phyloP scores from a whole-genome alignment of 2,888 invertebrate species.

The Xylota segnis region DNA sequence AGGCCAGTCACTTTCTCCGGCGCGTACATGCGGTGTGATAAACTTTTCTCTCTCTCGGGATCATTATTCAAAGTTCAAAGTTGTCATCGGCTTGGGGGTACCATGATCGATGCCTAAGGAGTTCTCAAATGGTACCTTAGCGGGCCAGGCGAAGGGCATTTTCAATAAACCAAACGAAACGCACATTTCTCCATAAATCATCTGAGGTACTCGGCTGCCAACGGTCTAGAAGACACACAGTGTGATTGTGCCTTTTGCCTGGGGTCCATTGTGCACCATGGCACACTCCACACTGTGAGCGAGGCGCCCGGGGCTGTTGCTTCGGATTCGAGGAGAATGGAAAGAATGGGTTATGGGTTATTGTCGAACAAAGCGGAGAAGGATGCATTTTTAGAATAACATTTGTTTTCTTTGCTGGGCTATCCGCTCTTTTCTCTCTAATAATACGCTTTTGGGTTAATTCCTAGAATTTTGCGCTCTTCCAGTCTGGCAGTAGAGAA shows the following conservation, averaged over 20 bases:
- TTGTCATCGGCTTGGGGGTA: constrained; percentile 54
- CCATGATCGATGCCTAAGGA: constrained; percentile 64
- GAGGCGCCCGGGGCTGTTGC: constrained; percentile 56
- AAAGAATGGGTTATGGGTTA: constrained; percentile 67
- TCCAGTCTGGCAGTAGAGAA: no score
- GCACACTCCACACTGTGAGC: constrained; percentile 63
- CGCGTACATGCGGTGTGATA: constrained; percentile 30
- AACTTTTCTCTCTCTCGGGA: constrained; percentile 28
- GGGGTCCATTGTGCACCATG: constrained; percentile 55
- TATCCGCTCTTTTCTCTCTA: constrained; percentile 37
- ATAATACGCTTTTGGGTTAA: constrained; percentile 68
- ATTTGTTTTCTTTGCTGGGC: constrained; percentile 49
- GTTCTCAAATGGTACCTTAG: constrained; percentile 33
- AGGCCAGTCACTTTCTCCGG: constrained; percentile 62
- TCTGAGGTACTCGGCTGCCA: constrained; percentile 30
- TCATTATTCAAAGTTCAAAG: constrained; percentile 29
- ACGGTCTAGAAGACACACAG: not conserved
- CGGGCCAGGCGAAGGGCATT: constrained; percentile 6
- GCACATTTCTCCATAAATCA: constrained; percentile 66
- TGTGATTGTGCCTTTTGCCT: constrained; percentile 66
- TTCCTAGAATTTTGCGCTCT: constrained; percentile 67
- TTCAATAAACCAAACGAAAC: constrained; percentile 59
- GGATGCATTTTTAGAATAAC: constrained; percentile 52
- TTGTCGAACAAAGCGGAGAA: constrained; percentile 59
- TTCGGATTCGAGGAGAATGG: constrained; percentile 23